A percentile compares a stretch with the other conserved stretches of the same genome.
phyloP scores from a whole-genome alignment of 2,888 invertebrate genomes.

The Lacanobia wlatinum region DNA sequence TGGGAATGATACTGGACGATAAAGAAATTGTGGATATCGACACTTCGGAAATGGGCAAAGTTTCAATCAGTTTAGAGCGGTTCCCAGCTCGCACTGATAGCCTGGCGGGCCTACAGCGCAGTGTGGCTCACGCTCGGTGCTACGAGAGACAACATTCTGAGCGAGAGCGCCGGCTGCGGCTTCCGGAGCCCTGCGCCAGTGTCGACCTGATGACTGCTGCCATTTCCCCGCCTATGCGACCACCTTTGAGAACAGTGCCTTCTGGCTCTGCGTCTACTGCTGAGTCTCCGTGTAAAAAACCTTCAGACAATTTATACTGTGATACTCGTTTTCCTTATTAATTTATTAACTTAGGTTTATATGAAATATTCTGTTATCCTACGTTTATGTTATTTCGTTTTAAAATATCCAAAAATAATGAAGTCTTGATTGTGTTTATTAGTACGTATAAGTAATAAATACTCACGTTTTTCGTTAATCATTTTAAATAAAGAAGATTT shows the following conservation, averaged over 20 bases:
- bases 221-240: slow-evolving; percentile 66
- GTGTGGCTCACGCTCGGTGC: slow-evolving; percentile 77
- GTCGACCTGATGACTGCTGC: slow-evolving; percentile 75
- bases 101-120: slow-evolving; percentile 79
- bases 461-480: too few species aligned
- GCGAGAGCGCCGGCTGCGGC: slow-evolving; percentile 75
- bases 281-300: slow-evolving; percentile 68
- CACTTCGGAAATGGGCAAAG: slow-evolving; percentile 77
- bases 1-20: slow-evolving; percentile 88
- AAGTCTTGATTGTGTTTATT: too few species aligned
- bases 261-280: slow-evolving; percentile 38
- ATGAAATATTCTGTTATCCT: slow-evolving; percentile 23
- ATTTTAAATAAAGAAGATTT: too few species aligned
- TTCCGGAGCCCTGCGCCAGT: slow-evolving; percentile 69
- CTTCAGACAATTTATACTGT: slow-evolving; percentile 74
- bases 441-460: too few species aligned
- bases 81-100: slow-evolving; percentile 81
- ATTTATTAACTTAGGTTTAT: slow-evolving; percentile 53
- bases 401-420: too few species aligned
- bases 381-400: too few species aligned
- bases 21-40: slow-evolving; percentile 88
- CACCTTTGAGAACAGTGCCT: slow-evolving; percentile 67
- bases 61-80: slow-evolving; percentile 73
- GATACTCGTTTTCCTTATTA: slow-evolving; percentile 74
- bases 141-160: slow-evolving; percentile 75